These are phyloP conservation scores for Myotis pilosus DNA, from an alignment of 2,797 vertebrate genomes.

Conservation along the genomic window DNA sequence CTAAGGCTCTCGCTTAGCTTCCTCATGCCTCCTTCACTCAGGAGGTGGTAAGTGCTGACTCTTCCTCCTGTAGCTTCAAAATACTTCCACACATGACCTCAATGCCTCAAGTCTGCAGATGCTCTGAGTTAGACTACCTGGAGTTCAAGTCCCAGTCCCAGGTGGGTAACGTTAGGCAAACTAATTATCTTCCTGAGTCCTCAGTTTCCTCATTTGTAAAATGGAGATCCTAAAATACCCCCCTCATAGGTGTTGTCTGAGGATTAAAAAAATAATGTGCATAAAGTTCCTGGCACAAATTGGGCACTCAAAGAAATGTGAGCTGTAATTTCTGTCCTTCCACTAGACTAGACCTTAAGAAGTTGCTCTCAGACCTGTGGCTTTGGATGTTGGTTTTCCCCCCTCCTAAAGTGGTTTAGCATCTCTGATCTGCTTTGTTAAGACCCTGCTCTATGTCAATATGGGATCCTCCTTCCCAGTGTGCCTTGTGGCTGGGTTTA, in stretches of 20 bases:
- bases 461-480: background rate
- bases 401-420: background rate
- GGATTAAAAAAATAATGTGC: background rate
- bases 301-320: background rate
- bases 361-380: background rate
- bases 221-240: background rate
- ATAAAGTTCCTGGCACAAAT: background rate
- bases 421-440: background rate
- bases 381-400: background rate
- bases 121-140: background rate
- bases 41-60: background rate
- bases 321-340: background rate
- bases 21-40: background rate
- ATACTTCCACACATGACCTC: background rate
- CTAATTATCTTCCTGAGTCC: background rate
- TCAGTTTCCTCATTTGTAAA: background rate
- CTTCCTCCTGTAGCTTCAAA: background rate
- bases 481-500: background rate
- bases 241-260: background rate
- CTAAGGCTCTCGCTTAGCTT: background rate
- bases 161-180: background rate
- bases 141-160: background rate
- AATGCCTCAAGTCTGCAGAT: background rate
- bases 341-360: background rate
- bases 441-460: background rate